Percentiles rank a stretch among this genome's conserved stretches.
These are phyloP conservation scores for Emys orbicularis DNA, from an alignment of 2,797 vertebrate genomes.

Conservation along the genomic window DNA sequence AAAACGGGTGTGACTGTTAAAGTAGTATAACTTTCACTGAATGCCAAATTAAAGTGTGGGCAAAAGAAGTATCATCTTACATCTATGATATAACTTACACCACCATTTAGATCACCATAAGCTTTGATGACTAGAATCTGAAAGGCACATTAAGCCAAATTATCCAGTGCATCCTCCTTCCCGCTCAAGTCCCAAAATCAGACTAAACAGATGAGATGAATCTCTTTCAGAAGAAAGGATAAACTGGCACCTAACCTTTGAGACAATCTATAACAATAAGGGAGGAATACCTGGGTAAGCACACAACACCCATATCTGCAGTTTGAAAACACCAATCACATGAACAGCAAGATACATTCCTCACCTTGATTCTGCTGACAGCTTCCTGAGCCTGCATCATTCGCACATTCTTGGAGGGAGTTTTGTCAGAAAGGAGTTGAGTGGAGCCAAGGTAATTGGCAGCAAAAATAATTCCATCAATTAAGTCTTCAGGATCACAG, in stretches of 20 bases:
- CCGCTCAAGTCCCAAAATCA: not conserved
- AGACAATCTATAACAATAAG: not conserved
- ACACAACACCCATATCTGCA: not conserved
- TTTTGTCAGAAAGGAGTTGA: conserved; percentile 97
- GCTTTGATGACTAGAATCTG: rapidly evolving
- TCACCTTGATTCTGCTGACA: conserved; percentile 97
- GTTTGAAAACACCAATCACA: not conserved
- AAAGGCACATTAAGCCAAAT: not conserved
- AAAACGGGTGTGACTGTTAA: not conserved
- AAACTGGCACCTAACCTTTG: not conserved
- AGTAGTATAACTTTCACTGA: not conserved
- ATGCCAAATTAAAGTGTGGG: not conserved
- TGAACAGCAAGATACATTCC: not conserved
- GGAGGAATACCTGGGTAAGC: not conserved
- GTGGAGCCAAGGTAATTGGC: conserved; percentile 98
- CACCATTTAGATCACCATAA: not conserved
- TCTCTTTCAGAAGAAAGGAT: conserved; percentile 22
- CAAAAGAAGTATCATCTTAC: not conserved
- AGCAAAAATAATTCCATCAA: conserved; percentile 97
- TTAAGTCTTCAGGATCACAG: conserved; percentile 97
- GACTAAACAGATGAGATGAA: not conserved
- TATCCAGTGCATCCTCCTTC: not conserved
- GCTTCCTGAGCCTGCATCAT: conserved; percentile 99
- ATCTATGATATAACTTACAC: not conserved
- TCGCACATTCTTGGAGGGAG: conserved; percentile 96